phyloP scores from a whole-genome alignment of 2,797 vertebrate genomes.

The Microtus obscurus region DNA sequence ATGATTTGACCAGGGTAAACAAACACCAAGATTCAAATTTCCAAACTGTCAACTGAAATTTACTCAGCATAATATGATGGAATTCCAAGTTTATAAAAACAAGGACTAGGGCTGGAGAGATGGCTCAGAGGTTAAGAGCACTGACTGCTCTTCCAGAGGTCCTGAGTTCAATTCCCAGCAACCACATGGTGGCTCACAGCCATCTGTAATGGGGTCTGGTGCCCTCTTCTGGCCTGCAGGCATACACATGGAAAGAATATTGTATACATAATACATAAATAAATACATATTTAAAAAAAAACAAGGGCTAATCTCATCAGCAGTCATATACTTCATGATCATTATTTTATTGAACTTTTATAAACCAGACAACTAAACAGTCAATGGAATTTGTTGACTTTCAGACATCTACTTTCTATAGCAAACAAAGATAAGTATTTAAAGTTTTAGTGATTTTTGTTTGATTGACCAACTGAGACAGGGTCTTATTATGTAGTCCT shows the following conservation, averaged over 20 bases:
- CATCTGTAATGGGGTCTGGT: too few relatives aligned
- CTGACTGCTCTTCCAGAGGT: too few relatives aligned
- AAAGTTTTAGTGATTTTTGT: neutral
- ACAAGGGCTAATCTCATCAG: neutral
- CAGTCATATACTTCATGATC: neutral
- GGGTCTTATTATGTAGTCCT: neutral
- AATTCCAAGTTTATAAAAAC: slow-evolving; percentile 2
- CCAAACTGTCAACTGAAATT: neutral
- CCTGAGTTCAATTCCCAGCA: too few relatives aligned
- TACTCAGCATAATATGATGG: neutral
- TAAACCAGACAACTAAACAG: neutral
- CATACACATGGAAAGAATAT: too few relatives aligned
- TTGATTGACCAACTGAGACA: neutral
- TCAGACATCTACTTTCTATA: slow-evolving; percentile 34
- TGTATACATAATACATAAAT: too few relatives aligned
- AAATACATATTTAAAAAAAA: too few relatives aligned
- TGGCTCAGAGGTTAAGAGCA: too few relatives aligned
- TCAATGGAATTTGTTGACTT: slow-evolving; percentile 16
- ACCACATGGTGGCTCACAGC: too few relatives aligned
- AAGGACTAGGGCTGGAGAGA: too few relatives aligned
- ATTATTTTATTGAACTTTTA: slow-evolving; percentile 43
- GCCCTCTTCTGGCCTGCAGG: too few relatives aligned
- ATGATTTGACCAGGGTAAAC: neutral
- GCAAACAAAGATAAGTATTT: neutral
- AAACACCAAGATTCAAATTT: slow-evolving; percentile 15